Evolutionary conservation across 2,113 vertebrate genomes (phyloP), one percentile per base, ranked within the genome.

Genomic region (Muntiacus muntjak): DNA sequence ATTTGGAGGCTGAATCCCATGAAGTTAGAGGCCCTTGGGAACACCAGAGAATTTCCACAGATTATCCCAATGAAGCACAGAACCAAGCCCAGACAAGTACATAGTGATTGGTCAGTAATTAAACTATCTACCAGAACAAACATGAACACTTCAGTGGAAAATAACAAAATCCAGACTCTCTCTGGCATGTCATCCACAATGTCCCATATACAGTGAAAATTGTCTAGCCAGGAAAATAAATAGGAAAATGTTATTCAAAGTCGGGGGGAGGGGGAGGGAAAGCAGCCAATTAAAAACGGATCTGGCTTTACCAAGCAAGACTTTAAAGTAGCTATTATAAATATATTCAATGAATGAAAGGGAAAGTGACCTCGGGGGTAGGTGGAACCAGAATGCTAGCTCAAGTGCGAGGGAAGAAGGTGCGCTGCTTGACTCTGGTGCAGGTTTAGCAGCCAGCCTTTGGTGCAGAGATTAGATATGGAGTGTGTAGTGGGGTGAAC

Each of bases 261-360:
- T 78, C 3, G 25, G 25, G 43, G 21, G 57, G 6, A 0, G 4
- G 43, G 14, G 7, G 14, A 14, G 26, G 7, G 14, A 14, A 28
- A 45, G 74, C 74, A 78, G 47, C 43, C 43, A 78, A 28, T 78
- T 45, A 28, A 78, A 78, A 78, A 78, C 0, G 3, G 40, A 26
- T 78, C 74, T 78, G 74, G 74, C 74, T 45, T 78, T 78, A 78
- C 40, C 74, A 45, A 78, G 74, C 26, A 16, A 47, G 74, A 17
- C 74, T 78, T 47, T 78, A 28, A 28, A 78, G 43, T 28, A 78
- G 25, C 25, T 28, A 16, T 78, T 45, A 78, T 47, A 78, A 78
- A 28, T 47, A 28, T 78, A 47, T 47, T 78, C 74, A 28, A 16
- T 45, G 74, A 78, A 78, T 78, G 43, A 47, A 78, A 47, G 43